Evolutionary conservation across 2,797 vertebrate species (phyloP), one percentile per base, ranked within the genome.

Genomic region (Sebastes steindachneri): DNA sequence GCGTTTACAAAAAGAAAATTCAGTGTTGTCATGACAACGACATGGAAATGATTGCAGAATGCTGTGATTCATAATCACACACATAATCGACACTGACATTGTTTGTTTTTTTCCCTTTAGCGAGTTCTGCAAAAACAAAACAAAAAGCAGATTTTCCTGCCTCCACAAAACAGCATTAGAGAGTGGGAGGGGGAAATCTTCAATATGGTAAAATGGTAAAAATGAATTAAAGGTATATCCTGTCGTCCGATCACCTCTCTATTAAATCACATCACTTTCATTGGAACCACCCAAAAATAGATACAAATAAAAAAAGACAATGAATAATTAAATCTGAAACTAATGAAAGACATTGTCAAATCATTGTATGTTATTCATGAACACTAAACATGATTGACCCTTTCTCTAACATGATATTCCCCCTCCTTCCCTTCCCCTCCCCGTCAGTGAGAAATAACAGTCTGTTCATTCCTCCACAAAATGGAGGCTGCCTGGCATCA

Each of bases 401-500:
- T 12, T 3, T 57, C 4, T 19, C 29, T 26, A 19, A 69, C 63
- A 58, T 63, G 4, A 51, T n/a, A 23, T 53, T 45, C 11, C 8
- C 17, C 10, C n/a, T 41, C 58, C 51, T 17, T 19, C 41, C 35
- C 35, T 35, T 37, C 35, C 19, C 23, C 35, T 77, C 37, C 48
- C 55, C 53, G 21, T 83, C 58, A 62, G 79, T 81, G 75, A 58
- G 60, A 83, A 75, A 53, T 51, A 55, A 54, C 78, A 75, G 84
- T 77, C 35, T 80, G 75, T 72, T 89, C 85, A 71, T 87, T 88
- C 69, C 77, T 84, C 55, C 69, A 91, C 91, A 94, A 94, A 94
- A 93, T 94, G 93, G 91, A 90, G 86, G 89, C 84, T 88, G 85
- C 76, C 9, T 80, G 85, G 82, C 85, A 57, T 88, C 85, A 72